Evolutionary conservation across 2,113 vertebrate species (phyloP), one percentile per base, ranked within the genome.

Genomic region (Cyanoramphus novaezelandiae): DNA sequence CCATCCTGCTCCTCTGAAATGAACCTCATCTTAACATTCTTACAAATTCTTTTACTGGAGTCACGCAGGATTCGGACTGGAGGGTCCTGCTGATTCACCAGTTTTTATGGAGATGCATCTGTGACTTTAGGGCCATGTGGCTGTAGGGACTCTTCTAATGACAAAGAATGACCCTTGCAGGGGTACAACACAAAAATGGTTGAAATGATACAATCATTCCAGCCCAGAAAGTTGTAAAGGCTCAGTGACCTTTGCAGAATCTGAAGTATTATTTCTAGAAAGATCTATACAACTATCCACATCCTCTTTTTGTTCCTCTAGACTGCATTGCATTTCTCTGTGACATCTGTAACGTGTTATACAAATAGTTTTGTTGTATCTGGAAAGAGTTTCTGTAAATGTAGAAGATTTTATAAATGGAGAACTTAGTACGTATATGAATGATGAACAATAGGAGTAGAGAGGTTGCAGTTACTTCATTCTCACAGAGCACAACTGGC

Each of bases 21-120:
- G 6, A 60, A 64, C 25, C 33, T 55, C 39, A 80, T 80, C 7
- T 20, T 43, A 60, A 52, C 11, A 25, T 81, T 77, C 70, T 55
- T 53, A 80, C 3, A 28, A 43, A 47, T 80, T 64, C 11, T 49
- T 19, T 80, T 17, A 13, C 31, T 46, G 13, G 13, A 52, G 16
- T 41, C 6, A 13, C 6, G 2, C 2, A 76, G 41, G 28, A 64
- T 37, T 81, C 20, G 39, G 21, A 41, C 7, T 52, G 37, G 14
- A 63, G 8, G 18, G 10, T 90, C 23, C 11, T 79, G 5, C 8
- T 23, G 6, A 69, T 46, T 82, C 31, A 64, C 17, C 6, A 28
- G 0, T 39, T 43, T 35, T 82, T 39, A 15, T 46, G 17, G 44
- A 69, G 17, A 52, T 28, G 2, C 5, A 29, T 7, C 3, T 60